Conservation (phyloP, 2,113 vertebrate genomes). For the Salminus brasiliensis region DNA sequence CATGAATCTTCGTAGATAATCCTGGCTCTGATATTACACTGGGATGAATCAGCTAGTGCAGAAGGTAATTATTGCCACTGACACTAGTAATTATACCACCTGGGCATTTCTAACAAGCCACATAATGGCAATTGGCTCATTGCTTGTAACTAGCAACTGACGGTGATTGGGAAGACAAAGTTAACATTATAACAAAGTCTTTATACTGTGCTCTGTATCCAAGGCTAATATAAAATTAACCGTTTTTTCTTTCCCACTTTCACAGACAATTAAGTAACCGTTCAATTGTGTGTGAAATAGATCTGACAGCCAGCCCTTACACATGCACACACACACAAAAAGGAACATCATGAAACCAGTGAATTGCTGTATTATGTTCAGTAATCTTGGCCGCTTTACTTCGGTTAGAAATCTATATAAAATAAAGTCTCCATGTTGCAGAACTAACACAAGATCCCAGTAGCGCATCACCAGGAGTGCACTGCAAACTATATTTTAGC, state of each 20-base stretch:
- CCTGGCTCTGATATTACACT: constrained; percentile 55
- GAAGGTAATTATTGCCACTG: constrained; percentile 69
- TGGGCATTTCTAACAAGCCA: constrained; percentile 74
- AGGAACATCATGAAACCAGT: constrained; percentile 17
- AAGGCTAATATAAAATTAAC: constrained; percentile 69
- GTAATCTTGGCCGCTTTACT: constrained; percentile 1
- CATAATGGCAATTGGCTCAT: constrained; percentile 72
- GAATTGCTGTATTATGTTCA: constrained; percentile 12
- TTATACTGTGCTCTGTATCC: constrained; percentile 63
- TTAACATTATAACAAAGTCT: constrained; percentile 68
- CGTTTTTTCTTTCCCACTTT: constrained; percentile 59
- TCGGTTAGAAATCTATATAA: constrained; percentile 13
- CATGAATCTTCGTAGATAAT: too few species aligned
- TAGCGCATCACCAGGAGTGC: too few species aligned
- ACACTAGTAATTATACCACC: constrained; percentile 77
- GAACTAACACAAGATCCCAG: too few species aligned
- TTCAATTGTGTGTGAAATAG: constrained; percentile 70
- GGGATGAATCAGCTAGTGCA: constrained; percentile 65
- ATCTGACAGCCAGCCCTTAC: constrained; percentile 49
- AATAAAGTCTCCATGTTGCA: not conserved
- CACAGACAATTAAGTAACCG: constrained; percentile 70
- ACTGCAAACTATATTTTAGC: too few species aligned
- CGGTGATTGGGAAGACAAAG: constrained; percentile 66
- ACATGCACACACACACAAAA: constrained; percentile 30
- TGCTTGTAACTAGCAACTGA: constrained; percentile 68